A percentile compares a stretch with the other conserved stretches of the same genome.
Conservation (phyloP, 1,140 invertebrate species). For the Lamellibrachia luymesi region DNA sequence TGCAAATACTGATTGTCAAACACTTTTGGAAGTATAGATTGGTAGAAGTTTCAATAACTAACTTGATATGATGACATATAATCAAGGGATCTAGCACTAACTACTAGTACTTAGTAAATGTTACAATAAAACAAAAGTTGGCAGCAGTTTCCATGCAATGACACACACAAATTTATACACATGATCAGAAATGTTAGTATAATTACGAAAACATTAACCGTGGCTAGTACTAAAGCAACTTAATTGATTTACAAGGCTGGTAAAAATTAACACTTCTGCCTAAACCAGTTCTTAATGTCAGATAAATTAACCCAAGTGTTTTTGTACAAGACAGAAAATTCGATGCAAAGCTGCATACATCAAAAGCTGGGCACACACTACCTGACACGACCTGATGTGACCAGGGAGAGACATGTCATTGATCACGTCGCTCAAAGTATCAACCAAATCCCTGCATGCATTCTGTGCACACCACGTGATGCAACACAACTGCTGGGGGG, state of each 20-base stretch:
- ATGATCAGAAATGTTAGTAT: neutral
- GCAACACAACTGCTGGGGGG: too few relatives aligned
- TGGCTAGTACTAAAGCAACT: neutral
- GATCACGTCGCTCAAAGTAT: neutral
- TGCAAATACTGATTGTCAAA: neutral
- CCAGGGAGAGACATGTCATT: neutral
- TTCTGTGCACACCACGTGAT: too few relatives aligned
- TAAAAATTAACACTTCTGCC: neutral
- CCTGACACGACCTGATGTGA: neutral
- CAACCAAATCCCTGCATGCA: too few relatives aligned
- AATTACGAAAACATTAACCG: neutral
- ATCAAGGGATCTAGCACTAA: too few relatives aligned
- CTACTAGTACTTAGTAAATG: neutral
- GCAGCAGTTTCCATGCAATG: neutral
- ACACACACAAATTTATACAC: neutral
- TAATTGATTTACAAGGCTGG: neutral
- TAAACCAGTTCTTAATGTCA: neutral
- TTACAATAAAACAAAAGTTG: neutral
- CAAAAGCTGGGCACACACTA: neutral
- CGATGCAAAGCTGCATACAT: neutral
- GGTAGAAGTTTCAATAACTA: neutral
- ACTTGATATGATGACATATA: neutral
- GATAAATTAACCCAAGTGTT: neutral
- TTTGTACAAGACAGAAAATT: neutral
- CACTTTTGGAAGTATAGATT: too few relatives aligned